Percentiles rank a stretch among this genome's conserved stretches.
Conservation (phyloP, 2,797 vertebrate species). For the Leptoclinus maculatus region DNA sequence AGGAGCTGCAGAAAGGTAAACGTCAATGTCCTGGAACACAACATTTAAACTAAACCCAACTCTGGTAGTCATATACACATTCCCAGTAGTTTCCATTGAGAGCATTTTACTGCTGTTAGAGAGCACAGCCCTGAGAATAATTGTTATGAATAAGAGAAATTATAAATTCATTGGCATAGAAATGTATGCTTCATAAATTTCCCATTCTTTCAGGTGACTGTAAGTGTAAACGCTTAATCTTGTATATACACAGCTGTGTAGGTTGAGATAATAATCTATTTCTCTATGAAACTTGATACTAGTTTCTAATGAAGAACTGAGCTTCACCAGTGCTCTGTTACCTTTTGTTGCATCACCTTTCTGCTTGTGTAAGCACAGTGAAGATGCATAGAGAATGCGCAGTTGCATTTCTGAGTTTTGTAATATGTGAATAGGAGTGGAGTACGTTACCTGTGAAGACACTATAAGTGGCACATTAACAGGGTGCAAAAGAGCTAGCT, state of each 20-base stretch:
- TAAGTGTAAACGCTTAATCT: neutral
- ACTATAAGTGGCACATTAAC: neutral
- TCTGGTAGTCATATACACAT: neutral
- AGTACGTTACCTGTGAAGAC: neutral
- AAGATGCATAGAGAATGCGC: conserved; percentile 21
- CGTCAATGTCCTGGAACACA: conserved; percentile 9
- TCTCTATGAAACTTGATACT: conserved; percentile 41
- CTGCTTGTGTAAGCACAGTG: conserved; percentile 48
- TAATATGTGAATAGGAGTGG: neutral
- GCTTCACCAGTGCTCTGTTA: conserved; percentile 40
- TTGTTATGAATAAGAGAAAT: neutral
- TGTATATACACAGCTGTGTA: neutral
- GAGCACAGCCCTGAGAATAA: neutral
- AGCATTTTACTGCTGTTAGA: conserved; percentile 3
- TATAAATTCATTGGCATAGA: neutral
- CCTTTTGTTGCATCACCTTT: conserved; percentile 54
- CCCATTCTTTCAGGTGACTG: neutral
- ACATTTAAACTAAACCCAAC: neutral
- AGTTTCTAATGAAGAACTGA: conserved; percentile 27
- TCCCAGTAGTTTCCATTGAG: neutral
- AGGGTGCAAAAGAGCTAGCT: neutral
- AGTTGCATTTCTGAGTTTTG: conserved; percentile 14
- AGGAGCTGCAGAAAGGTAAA: conserved; percentile 72
- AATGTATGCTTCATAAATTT: neutral
- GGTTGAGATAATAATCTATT: neutral